phyloP scores from a whole-genome alignment of 2,797 vertebrate genomes.

The Acestrorhynchus altus region DNA sequence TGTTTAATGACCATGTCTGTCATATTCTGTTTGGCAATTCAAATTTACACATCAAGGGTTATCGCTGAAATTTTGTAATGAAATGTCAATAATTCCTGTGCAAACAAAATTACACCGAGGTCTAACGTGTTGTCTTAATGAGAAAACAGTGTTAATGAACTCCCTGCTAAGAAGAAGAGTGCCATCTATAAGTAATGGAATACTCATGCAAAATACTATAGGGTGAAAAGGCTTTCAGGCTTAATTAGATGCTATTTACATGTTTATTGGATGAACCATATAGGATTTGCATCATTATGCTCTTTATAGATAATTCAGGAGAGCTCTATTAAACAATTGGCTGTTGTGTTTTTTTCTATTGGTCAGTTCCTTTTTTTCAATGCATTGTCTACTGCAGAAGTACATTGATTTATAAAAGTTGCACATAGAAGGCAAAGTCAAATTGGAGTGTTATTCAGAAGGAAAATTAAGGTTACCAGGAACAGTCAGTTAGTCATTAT shows the following conservation, averaged over 20 bases:
- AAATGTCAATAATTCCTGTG: not conserved
- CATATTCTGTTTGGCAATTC: not conserved
- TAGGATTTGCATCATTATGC: not conserved
- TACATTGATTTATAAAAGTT: too few relatives aligned
- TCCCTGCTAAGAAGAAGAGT: not conserved
- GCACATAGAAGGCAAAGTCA: too few relatives aligned
- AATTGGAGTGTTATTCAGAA: too few relatives aligned
- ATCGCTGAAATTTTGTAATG: not conserved
- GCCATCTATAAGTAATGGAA: not conserved
- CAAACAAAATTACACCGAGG: not conserved
- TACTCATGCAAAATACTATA: too few relatives aligned
- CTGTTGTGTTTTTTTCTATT: not conserved
- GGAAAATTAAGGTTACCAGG: too few relatives aligned
- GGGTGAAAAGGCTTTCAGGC: not conserved
- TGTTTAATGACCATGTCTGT: conserved; percentile 18
- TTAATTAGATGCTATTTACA: not conserved
- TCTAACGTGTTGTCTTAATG: not conserved
- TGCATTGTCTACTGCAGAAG: not conserved
- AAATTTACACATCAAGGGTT: conserved; percentile 18
- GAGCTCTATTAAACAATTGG: not conserved
- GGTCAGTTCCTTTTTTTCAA: not conserved
- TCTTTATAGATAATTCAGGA: not conserved
- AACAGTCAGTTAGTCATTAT: too few relatives aligned
- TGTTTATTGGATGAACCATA: not conserved
- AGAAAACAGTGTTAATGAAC: not conserved